phyloP scores from a whole-genome alignment of 2,888 invertebrate genomes.

The Eurois occulta region DNA sequence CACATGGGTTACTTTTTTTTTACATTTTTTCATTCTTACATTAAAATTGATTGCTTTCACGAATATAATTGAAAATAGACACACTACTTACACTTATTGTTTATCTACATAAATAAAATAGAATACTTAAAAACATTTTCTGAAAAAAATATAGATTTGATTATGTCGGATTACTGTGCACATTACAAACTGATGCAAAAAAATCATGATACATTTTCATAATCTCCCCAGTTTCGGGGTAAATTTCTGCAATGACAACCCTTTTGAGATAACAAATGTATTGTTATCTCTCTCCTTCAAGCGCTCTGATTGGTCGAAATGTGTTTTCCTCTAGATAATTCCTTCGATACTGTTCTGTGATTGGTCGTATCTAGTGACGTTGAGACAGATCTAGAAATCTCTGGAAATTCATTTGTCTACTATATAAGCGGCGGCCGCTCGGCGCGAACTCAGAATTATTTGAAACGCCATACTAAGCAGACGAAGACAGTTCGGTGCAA shows the following conservation, averaged over 20 bases:
- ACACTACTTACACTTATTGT: no score
- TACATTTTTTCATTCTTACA: no score
- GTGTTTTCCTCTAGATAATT: conserved; percentile 74
- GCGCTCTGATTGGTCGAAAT: conserved; percentile 71
- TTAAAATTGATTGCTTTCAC: no score
- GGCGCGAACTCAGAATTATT: conserved; percentile 82
- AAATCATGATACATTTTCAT: background rate
- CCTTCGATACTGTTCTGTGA: conserved; percentile 64
- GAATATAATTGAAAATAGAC: no score
- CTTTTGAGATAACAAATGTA: conserved; percentile 30
- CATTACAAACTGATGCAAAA: background rate
- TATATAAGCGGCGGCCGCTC: conserved; percentile 75
- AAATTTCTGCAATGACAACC: conserved; percentile 48
- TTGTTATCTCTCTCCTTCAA: conserved; percentile 53
- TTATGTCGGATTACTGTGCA: no score
- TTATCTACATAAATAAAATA: background rate
- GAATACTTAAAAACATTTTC: no score
- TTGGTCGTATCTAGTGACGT: conserved; percentile 70
- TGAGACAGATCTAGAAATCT: conserved; percentile 73
- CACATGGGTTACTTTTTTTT: no score
- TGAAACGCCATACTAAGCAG: conserved; percentile 79
- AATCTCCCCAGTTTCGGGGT: conserved; percentile 50
- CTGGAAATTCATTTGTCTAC: conserved; percentile 75
- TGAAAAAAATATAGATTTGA: background rate
- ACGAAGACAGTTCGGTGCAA: conserved; percentile 75